Conservation (phyloP, 2,888 invertebrate genomes). For the Synergus laeviventris region DNA sequence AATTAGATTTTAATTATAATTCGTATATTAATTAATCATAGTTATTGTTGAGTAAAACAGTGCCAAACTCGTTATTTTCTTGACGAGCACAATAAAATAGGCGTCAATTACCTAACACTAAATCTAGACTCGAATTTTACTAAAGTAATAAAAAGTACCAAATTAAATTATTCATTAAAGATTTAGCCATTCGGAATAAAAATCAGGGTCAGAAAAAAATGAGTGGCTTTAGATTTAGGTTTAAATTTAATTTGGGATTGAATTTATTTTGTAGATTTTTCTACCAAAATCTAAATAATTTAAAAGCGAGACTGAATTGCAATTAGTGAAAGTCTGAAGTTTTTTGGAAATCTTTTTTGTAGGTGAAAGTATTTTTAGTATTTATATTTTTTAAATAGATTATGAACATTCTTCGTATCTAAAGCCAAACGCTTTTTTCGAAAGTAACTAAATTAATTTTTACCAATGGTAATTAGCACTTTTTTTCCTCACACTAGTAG, state of each 20-base stretch:
- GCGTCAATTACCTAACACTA: constrained; percentile 23
- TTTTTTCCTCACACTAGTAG: background rate
- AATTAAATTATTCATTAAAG: background rate
- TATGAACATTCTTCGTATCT: background rate
- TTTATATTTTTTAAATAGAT: background rate
- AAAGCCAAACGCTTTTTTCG: constrained; percentile 24
- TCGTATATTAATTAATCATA: constrained; percentile 38
- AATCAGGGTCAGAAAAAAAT: constrained; percentile 22
- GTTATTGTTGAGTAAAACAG: constrained; percentile 16
- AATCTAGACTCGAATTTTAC: constrained; percentile 1
- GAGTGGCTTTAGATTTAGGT: constrained; percentile 15
- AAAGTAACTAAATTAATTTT: background rate
- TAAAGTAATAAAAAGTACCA: background rate
- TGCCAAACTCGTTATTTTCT: constrained; percentile 25
- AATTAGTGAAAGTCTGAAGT: constrained; percentile 27
- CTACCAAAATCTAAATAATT: background rate
- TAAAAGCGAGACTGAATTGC: constrained; percentile 19
- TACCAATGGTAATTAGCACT: background rate
- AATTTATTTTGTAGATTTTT: background rate
- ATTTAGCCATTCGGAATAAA: background rate
- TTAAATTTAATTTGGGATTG: too few relatives aligned
- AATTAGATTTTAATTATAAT: constrained; percentile 24
- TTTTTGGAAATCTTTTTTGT: constrained; percentile 14
- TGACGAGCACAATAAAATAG: constrained; percentile 15
- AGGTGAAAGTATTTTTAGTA: background rate